A percentile compares a stretch with the other conserved stretches of the same genome.
phyloP scores from a whole-genome alignment of 2,888 invertebrate species.

The Deilephila porcellus region DNA sequence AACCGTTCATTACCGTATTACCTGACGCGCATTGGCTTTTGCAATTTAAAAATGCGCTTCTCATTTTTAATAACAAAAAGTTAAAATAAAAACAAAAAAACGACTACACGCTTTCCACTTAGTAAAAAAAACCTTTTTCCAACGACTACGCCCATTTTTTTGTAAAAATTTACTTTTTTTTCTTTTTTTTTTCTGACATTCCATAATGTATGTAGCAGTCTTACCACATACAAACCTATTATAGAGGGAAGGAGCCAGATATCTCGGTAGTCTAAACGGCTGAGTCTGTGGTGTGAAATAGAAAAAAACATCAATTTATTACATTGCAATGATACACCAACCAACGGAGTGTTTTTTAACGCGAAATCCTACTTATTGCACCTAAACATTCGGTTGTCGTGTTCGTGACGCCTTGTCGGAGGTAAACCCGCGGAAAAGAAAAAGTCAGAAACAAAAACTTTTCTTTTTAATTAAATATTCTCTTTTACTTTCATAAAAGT shows the following conservation, averaged over 20 bases:
- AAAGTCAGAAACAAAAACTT: background rate
- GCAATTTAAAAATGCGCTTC: slow-evolving; percentile 14
- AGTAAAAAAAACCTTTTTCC: background rate
- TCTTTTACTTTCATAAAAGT: no score
- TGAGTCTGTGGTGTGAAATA: slow-evolving; percentile 74
- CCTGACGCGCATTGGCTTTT: slow-evolving; percentile 12
- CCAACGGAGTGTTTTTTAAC: slow-evolving; percentile 19
- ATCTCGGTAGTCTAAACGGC: slow-evolving; percentile 70
- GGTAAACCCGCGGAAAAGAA: background rate
- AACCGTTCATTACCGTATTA: slow-evolving; percentile 18
- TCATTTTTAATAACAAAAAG: background rate
- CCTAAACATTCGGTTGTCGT: background rate
- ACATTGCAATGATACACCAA: slow-evolving; percentile 37
- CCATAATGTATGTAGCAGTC: slow-evolving; percentile 46
- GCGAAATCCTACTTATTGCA: slow-evolving; percentile 20
- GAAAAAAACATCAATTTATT: slow-evolving; percentile 67
- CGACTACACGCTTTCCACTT: slow-evolving; percentile 12
- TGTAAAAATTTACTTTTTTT: slow-evolving; percentile 39
- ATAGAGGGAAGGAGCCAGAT: slow-evolving; percentile 40
- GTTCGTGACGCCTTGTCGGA: slow-evolving; percentile 18
- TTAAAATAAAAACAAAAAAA: slow-evolving; percentile 8
- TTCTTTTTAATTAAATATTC: no score
- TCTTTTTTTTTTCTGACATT: slow-evolving; percentile 35
- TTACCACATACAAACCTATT: slow-evolving; percentile 85
- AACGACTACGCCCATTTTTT: slow-evolving; percentile 28